Conservation (phyloP, 2,888 invertebrate species). For the Nomada goodeniana region DNA sequence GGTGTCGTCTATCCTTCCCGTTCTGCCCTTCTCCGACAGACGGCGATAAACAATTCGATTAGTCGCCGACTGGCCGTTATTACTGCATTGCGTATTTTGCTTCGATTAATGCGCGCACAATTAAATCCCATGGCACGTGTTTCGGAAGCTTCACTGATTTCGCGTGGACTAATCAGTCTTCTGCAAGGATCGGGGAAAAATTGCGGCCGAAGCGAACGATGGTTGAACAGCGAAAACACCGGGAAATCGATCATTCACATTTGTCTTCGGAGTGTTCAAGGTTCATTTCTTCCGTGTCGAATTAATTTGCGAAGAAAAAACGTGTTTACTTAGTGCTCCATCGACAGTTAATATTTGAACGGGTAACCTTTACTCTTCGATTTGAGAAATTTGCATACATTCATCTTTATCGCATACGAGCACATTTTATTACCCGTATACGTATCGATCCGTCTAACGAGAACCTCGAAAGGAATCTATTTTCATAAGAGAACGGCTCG, state of each 20-base stretch:
- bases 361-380: no score
- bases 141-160: background rate
- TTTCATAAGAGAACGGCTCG: constrained; percentile 10
- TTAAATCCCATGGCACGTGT: background rate
- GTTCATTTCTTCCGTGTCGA: no score
- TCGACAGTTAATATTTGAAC: no score
- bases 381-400: no score
- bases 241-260: no score
- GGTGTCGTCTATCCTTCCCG: background rate
- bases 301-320: no score
- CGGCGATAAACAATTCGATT: constrained; percentile 5
- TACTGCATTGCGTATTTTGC: constrained; percentile 15
- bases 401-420: background rate
- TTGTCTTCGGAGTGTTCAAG: no score
- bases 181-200: background rate
- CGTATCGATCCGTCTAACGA: background rate
- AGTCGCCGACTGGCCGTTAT: background rate
- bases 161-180: background rate
- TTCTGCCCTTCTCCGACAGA: background rate
- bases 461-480: constrained; percentile 13
- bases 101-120: constrained; percentile 10
- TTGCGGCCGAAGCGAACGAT: background rate
- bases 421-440: background rate
- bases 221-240: no score
- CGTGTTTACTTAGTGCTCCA: no score